Evolutionary conservation across 2,888 invertebrate species (phyloP).

Genomic region (Tipula confusa): DNA sequence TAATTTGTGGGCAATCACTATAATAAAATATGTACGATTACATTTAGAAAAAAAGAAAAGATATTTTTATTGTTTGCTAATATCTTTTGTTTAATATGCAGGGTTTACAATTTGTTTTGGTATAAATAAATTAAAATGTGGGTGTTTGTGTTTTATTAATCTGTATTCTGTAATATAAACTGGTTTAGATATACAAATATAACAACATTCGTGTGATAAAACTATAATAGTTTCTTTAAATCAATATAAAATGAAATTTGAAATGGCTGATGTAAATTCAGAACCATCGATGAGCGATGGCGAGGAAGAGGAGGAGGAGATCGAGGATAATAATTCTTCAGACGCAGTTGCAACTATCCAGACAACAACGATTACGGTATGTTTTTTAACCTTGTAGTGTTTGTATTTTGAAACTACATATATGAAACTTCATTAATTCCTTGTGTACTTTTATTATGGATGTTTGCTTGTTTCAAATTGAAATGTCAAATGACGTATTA

Average conservation of each 20-base stretch:
- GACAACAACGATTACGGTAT: constrained; percentile 25
- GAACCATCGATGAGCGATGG: neutral
- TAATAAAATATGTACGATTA: neutral
- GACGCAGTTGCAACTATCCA: neutral
- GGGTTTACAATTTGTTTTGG: neutral
- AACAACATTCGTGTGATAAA: neutral
- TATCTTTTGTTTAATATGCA: neutral
- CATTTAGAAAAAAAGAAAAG: neutral
- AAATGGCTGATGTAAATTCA: constrained; percentile 29
- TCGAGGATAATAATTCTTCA: constrained; percentile 26
- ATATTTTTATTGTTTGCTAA: neutral
- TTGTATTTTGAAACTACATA: no score
- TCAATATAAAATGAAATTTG: constrained; percentile 30
- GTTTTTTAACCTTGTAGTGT: no score
- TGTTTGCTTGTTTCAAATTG: neutral
- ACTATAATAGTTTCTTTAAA: neutral
- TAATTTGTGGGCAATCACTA: neutral
- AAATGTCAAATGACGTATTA: constrained; percentile 1
- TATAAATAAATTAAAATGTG: neutral
- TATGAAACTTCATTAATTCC: no score
- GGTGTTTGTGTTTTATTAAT: neutral
- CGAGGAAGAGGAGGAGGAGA: neutral
- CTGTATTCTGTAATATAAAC: neutral
- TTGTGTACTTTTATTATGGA: no score
- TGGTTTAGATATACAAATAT: neutral